Conservation (phyloP, 2,888 invertebrate species). For the Trilocha varians region DNA sequence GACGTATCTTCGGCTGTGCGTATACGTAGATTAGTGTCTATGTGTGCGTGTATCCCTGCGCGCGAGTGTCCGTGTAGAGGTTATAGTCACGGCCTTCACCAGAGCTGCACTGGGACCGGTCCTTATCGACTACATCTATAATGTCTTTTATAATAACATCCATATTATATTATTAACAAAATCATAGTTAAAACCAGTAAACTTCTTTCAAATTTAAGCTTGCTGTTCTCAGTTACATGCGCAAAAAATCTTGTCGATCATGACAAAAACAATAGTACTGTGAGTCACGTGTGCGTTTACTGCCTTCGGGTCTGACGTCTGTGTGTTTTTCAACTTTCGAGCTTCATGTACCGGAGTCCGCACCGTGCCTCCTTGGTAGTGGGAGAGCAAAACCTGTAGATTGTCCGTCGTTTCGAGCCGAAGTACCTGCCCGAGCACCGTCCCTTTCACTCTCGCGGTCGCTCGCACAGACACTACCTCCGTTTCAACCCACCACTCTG, state of each 20-base stretch:
- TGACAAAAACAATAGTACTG: too few relatives aligned
- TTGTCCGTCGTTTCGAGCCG: constrained; percentile 62
- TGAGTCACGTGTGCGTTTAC: too few relatives aligned
- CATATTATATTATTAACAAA: too few relatives aligned
- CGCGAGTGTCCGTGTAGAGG: constrained; percentile 57
- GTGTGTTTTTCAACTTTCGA: constrained; percentile 43
- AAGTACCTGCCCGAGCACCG: constrained; percentile 53
- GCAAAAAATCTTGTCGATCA: background rate
- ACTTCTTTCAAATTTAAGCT: too few relatives aligned
- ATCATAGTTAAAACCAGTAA: too few relatives aligned
- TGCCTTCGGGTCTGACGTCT: constrained; percentile 33
- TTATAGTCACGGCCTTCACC: constrained; percentile 66
- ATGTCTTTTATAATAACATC: too few relatives aligned
- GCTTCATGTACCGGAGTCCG: constrained; percentile 60
- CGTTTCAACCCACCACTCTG: constrained; percentile 66
- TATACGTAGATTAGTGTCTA: constrained; percentile 20
- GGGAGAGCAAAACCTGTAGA: constrained; percentile 73
- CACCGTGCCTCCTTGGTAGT: constrained; percentile 64
- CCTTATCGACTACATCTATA: constrained; percentile 27
- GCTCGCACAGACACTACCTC: constrained; percentile 31
- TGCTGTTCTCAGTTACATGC: too few relatives aligned
- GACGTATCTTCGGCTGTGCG: constrained; percentile 19
- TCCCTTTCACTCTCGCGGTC: constrained; percentile 55
- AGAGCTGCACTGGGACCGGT: constrained; percentile 62
- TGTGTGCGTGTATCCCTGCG: constrained; percentile 40